These are phyloP conservation scores for Cyprinodon diabolis DNA, from an alignment of 2,797 vertebrate species.

Conservation along the genomic window DNA sequence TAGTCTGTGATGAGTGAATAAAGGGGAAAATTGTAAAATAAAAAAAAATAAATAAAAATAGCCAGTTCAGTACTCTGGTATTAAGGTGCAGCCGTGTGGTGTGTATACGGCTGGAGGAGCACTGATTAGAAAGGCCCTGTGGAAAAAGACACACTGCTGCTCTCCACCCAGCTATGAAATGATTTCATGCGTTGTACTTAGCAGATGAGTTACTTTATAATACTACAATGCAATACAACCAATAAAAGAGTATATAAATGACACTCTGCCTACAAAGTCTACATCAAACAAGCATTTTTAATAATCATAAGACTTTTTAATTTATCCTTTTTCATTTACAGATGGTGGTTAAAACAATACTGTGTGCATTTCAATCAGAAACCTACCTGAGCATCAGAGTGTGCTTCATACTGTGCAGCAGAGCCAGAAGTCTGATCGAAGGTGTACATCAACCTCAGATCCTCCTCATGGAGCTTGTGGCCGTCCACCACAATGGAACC, in stretches of 20 bases:
- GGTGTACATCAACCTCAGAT: conserved; percentile 92
- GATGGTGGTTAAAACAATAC: neutral
- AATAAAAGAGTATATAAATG: neutral
- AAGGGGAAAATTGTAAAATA: conserved; percentile 41
- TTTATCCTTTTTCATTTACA: too few species aligned
- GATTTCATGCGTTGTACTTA: conserved; percentile 68
- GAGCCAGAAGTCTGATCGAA: conserved; percentile 86
- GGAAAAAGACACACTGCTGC: conserved; percentile 64
- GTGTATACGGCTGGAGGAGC: conserved; percentile 64
- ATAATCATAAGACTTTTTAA: too few species aligned
- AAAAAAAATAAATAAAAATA: conserved; percentile 31
- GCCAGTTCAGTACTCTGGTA: conserved; percentile 67
- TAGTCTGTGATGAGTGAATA: conserved; percentile 38
- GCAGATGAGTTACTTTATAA: conserved; percentile 29
- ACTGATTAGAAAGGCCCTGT: conserved; percentile 68
- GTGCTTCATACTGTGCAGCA: conserved; percentile 89
- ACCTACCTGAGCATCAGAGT: conserved; percentile 93
- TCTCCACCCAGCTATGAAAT: conserved; percentile 71
- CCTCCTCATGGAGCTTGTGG: conserved; percentile 90
- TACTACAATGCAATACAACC: neutral
- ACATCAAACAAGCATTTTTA: too few species aligned
- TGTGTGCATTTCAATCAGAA: neutral
- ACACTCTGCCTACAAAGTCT: neutral
- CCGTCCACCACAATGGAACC: conserved; percentile 90
- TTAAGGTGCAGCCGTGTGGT: conserved; percentile 71